Evolutionary conservation across 2,113 vertebrate genomes (phyloP), one percentile per base, ranked within the genome.

Genomic region (Alethe castanea): DNA sequence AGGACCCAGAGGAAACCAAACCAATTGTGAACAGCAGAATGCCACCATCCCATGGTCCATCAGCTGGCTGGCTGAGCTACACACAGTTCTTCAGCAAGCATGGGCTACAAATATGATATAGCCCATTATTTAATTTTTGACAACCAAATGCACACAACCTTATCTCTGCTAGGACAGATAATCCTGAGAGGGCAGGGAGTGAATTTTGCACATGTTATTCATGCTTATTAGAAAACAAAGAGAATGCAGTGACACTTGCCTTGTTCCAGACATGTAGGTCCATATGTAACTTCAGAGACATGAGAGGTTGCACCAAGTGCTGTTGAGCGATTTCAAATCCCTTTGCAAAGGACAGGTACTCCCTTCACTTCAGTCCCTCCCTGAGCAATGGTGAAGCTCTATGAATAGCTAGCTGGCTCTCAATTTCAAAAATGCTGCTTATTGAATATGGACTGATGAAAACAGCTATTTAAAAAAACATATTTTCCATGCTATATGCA

Each of bases 21-120:
- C 8, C 24, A 53, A 23, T 78, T 0, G 0, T 24, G 40, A 56
- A 4, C 36, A 16, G 15, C 53, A 45, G 28, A 48, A 33, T 14
- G 36, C 35, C 7, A 1, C 40, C 47, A 22, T 88, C 12, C 31
- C 24, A 11, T 44, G 12, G 18, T 62, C 44, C 20, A 2, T 42
- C 1, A 0, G 0, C 8, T 45, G 35, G 25, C 33, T 90, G 64
- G 29, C 42, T 52, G 31, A 57, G 14, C 40, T 61, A 20, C 13
- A 3, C 4, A 4, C 24, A 53, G 25, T 31, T 54, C 31, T 76
- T 81, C 31, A 33, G 11, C 9, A 56, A 25, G 5, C 24, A 40
- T 1, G 1, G 56, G 12, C n/a, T 76, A 11, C 40, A 60, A 11
- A 36, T 44, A n/a, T 1, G 6, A 3, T 19, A 12, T 42, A 54